Conservation (phyloP, 2,797 vertebrate genomes). For the Botia almorhae region DNA sequence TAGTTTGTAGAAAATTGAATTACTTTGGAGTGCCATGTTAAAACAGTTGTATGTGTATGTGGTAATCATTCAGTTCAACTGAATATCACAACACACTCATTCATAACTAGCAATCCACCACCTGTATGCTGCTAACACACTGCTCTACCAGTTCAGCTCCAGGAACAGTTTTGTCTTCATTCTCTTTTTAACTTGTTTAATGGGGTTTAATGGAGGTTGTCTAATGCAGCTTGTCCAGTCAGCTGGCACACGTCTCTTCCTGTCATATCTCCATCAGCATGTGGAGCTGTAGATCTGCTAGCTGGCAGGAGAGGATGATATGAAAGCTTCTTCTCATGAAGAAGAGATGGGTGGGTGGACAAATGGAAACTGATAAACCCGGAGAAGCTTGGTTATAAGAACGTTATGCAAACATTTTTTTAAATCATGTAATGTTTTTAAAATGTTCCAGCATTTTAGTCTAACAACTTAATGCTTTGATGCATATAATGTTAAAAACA, state of each 20-base stretch:
- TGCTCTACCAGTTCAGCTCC: background rate
- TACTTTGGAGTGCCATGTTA: no score
- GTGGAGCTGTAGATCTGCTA: conserved; percentile 49
- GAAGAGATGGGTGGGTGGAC: conserved; percentile 72
- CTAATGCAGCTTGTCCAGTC: conserved; percentile 61
- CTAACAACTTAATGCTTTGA: no score
- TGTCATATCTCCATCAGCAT: conserved; percentile 67
- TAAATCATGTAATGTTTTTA: no score
- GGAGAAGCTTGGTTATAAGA: conserved; percentile 47
- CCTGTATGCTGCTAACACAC: no score
- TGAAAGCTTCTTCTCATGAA: conserved; percentile 61
- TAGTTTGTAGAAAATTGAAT: no score
- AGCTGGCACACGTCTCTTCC: conserved; percentile 65
- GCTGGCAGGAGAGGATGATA: conserved; percentile 48
- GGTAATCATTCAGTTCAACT: no score
- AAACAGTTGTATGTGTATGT: no score
- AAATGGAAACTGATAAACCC: conserved; percentile 69
- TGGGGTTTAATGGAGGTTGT: conserved; percentile 53
- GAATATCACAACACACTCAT: no score
- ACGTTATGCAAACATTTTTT: background rate
- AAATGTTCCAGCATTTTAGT: no score
- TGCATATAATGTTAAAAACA: no score
- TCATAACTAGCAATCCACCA: no score
- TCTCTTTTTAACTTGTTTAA: conserved; percentile 16
- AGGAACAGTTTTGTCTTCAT: background rate